Evolutionary conservation across 2,888 invertebrate species (phyloP).

Genomic region (Dasypogon diadema): DNA sequence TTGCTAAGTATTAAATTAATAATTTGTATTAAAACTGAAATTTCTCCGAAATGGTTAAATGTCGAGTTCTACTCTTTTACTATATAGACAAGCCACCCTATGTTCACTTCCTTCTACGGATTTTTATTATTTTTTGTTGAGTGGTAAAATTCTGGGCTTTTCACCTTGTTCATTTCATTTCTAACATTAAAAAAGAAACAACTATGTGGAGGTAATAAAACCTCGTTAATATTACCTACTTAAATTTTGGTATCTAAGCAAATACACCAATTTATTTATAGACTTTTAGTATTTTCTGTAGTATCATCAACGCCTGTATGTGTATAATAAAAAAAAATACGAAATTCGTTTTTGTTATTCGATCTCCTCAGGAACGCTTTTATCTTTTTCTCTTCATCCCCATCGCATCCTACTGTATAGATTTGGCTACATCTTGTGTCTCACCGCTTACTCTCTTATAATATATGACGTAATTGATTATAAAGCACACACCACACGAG

Average conservation of each 20-base stretch:
- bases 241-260: no score
- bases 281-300: neutral
- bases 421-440: constrained; percentile 51
- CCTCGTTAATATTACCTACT: neutral
- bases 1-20: no score
- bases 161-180: no score
- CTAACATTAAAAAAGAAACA: no score
- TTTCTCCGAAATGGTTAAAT: no score
- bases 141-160: no score
- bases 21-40: no score
- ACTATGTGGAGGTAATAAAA: neutral
- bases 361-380: constrained; percentile 49
- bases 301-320: neutral
- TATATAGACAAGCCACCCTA: no score
- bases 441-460: constrained; percentile 40
- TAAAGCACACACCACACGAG: constrained; percentile 18
- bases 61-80: no score
- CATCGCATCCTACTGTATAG: constrained; percentile 40
- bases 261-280: neutral
- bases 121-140: no score
- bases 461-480: constrained; percentile 51
- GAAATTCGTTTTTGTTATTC: constrained; percentile 52
- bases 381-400: constrained; percentile 17
- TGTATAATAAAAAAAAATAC: neutral
- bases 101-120: no score